Evolutionary conservation across 2,888 invertebrate species (phyloP), one percentile per base, ranked within the genome.

Genomic region (Microctonus hyperodae): DNA sequence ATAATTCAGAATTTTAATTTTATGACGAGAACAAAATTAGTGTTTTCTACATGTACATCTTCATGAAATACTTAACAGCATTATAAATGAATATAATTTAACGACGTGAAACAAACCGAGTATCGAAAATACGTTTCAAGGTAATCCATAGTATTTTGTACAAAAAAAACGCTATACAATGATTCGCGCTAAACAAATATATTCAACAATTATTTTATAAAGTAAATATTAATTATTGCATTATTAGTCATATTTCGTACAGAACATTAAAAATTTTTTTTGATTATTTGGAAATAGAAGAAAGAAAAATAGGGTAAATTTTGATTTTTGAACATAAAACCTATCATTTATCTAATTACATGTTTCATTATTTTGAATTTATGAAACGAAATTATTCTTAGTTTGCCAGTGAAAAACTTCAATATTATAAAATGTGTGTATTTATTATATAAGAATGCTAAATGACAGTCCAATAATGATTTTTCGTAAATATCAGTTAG

Each of bases 1-100:
- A 58, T 65, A 37, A 33, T 16, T 50, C 4, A 20, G 5, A 50
- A 68, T 56, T 40, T 3, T 60, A 60, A 35, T 55, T 37, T 16
- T n/a, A n/a, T n/a, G n/a, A n/a, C n/a, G n/a, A n/a, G n/a, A n/a
- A n/a, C n/a, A n/a, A n/a, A n/a, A n/a, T n/a, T n/a, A n/a, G n/a
- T n/a, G n/a, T n/a, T n/a, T n/a, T n/a, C n/a, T n/a, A n/a, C n/a
- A n/a, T n/a, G n/a, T n/a, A n/a, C n/a, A n/a, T n/a, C n/a, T n/a
- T n/a, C n/a, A n/a, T n/a, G n/a, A n/a, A n/a, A n/a, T n/a, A n/a
- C n/a, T n/a, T n/a, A n/a, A 33, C 31, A 44, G 35, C 2, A 28
- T 28, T 40, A 48, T 48, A 7, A 50, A 58, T 11, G 33, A 33
- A 28, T n/a, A 61, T 22, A 16, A 65, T 62, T 48, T 56, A 40